These are phyloP conservation scores for Crotalus tigris DNA, from an alignment of 2,113 vertebrate species.

Conservation along the genomic window DNA sequence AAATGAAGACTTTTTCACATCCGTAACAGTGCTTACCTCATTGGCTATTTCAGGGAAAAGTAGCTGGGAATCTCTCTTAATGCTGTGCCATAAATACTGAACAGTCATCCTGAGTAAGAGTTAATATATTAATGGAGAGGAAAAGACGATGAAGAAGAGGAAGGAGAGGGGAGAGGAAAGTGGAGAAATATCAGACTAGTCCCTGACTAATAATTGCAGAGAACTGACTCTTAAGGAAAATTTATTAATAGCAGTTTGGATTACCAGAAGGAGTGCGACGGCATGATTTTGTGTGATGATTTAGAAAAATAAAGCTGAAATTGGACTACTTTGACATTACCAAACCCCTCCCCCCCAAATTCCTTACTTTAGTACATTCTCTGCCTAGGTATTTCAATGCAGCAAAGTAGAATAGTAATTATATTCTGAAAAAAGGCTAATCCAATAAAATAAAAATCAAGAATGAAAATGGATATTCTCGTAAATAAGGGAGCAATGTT, in stretches of 20 bases:
- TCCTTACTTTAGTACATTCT: not conserved
- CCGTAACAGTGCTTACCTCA: slow-evolving; percentile 56
- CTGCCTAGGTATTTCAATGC: not conserved
- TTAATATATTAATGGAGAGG: not conserved
- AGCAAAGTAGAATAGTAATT: not conserved
- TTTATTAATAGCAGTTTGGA: slow-evolving; percentile 40
- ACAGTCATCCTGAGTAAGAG: slow-evolving; percentile 27
- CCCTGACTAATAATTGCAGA: slow-evolving; percentile 37
- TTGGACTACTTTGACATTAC: not conserved
- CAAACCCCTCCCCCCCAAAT: not conserved
- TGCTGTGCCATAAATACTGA: slow-evolving; percentile 21
- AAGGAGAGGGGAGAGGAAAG: slow-evolving; percentile 32
- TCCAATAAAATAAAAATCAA: not conserved
- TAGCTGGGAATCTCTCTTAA: slow-evolving; percentile 41
- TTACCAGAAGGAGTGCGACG: slow-evolving; percentile 10
- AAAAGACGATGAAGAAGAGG: slow-evolving; percentile 33
- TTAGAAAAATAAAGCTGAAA: not conserved
- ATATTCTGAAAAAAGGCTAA: not conserved
- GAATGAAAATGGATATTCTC: not conserved
- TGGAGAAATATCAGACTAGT: not conserved
- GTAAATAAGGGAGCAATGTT: not conserved
- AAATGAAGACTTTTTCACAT: slow-evolving; percentile 56
- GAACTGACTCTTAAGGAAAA: slow-evolving; percentile 11
- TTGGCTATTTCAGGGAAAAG: slow-evolving; percentile 50
- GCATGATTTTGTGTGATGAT: slow-evolving; percentile 3